These are phyloP conservation scores for Himantopus leucocephalus DNA, from an alignment of 2,113 vertebrate species.

Conservation along the genomic window DNA sequence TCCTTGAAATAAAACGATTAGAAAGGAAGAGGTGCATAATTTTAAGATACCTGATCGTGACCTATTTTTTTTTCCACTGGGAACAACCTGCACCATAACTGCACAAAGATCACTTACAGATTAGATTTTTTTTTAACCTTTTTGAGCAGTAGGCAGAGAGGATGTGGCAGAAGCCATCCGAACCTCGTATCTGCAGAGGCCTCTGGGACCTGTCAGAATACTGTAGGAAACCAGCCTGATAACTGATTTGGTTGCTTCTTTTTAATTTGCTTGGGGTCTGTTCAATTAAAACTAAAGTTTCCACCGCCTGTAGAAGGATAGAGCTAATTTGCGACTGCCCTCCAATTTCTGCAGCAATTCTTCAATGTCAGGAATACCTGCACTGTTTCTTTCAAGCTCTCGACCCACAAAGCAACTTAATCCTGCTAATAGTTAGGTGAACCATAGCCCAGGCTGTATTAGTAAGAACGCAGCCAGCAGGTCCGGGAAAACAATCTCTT, in stretches of 20 bases:
- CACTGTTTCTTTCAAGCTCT: not conserved
- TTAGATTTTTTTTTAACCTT: not conserved
- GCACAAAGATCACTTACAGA: not conserved
- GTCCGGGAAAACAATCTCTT: not conserved
- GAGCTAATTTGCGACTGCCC: slow-evolving; percentile 16
- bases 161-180: not conserved
- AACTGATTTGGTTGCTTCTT: slow-evolving; percentile 12
- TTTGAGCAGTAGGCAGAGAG: not conserved
- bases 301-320: not conserved
- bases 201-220: slow-evolving; percentile 37
- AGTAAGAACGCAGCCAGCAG: not conserved
- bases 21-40: not conserved
- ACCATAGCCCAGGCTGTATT: not conserved
- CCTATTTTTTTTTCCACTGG: not conserved
- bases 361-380: slow-evolving; percentile 45
- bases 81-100: not conserved
- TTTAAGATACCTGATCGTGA: not conserved
- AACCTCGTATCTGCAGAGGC: not conserved
- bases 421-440: not conserved
- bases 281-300: slow-evolving; percentile 60
- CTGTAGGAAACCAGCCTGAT: not conserved
- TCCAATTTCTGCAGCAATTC: slow-evolving; percentile 36
- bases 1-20: not conserved
- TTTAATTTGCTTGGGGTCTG: slow-evolving; percentile 39
- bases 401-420: not conserved